phyloP scores from a whole-genome alignment of 2,888 invertebrate species.

The Frankliniella fusca region DNA sequence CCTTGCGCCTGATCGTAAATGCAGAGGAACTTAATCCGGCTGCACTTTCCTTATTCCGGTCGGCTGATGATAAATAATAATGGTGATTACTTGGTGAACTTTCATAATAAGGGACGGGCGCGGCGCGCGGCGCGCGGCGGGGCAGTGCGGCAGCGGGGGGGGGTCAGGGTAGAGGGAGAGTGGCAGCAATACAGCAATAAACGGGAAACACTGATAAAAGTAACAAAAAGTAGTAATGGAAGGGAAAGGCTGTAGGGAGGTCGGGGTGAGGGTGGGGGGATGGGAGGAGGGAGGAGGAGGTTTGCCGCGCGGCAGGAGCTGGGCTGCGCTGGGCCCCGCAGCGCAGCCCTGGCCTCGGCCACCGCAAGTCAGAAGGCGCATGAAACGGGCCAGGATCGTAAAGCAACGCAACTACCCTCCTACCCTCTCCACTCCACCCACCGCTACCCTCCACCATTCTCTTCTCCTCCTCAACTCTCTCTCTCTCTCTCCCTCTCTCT shows the following conservation, averaged over 20 bases:
- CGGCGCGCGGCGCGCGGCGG: background rate
- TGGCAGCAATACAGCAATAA: constrained; percentile 17
- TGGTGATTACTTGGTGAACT: constrained; percentile 17
- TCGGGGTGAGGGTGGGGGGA: background rate
- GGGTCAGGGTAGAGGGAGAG: background rate
- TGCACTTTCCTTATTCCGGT: background rate
- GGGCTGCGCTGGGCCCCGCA: background rate
- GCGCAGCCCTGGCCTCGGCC: background rate
- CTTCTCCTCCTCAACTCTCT: background rate
- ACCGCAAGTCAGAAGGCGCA: background rate
- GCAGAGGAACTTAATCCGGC: background rate
- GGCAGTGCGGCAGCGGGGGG: background rate
- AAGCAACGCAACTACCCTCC: background rate
- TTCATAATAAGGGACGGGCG: background rate
- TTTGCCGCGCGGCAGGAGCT: background rate
- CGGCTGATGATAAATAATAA: constrained; percentile 14
- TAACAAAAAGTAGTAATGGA: constrained; percentile 6
- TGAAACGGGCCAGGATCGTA: background rate
- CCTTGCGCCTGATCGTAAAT: background rate
- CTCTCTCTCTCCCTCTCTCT: background rate
- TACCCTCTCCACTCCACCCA: background rate
- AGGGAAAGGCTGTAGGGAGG: background rate
- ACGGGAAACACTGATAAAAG: constrained; percentile 13
- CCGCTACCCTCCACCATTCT: background rate
- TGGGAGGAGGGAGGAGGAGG: background rate